These are phyloP conservation scores for Ivindomyrus marchei DNA, from an alignment of 2,113 vertebrate genomes.

Conservation along the genomic window DNA sequence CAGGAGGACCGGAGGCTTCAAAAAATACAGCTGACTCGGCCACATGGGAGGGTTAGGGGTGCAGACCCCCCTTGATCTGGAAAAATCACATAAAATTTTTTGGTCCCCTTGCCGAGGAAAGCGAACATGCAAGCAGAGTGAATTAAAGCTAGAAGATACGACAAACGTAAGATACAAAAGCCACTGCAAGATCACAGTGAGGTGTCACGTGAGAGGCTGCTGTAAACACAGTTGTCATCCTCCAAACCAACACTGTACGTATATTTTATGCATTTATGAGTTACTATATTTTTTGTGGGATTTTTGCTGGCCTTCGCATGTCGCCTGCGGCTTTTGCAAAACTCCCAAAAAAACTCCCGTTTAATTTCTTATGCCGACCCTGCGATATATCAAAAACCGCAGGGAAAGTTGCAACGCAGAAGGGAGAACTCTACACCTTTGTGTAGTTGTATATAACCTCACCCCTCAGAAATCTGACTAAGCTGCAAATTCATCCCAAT, in stretches of 20 bases:
- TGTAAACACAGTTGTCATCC: background rate
- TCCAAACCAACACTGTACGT: background rate
- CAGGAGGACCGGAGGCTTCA: background rate
- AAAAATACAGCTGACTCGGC: background rate
- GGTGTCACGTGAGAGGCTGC: background rate
- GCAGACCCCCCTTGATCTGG: background rate
- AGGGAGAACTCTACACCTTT: background rate
- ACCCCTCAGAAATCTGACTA: background rate
- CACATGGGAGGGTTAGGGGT: background rate
- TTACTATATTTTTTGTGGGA: background rate
- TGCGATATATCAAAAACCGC: background rate
- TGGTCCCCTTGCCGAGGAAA: too few relatives aligned
- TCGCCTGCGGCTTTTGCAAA: background rate
- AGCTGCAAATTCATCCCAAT: background rate
- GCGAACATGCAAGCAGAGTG: too few relatives aligned
- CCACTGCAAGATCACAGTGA: background rate
- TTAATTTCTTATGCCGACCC: background rate
- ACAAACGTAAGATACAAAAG: background rate
- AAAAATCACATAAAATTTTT: background rate
- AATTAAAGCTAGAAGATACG: background rate
- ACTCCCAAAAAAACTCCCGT: background rate
- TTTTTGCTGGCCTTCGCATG: background rate
- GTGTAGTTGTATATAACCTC: background rate
- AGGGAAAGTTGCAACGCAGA: background rate
- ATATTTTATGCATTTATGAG: background rate